Conservation (phyloP, 2,888 invertebrate genomes). For the Parelbella ahira region DNA sequence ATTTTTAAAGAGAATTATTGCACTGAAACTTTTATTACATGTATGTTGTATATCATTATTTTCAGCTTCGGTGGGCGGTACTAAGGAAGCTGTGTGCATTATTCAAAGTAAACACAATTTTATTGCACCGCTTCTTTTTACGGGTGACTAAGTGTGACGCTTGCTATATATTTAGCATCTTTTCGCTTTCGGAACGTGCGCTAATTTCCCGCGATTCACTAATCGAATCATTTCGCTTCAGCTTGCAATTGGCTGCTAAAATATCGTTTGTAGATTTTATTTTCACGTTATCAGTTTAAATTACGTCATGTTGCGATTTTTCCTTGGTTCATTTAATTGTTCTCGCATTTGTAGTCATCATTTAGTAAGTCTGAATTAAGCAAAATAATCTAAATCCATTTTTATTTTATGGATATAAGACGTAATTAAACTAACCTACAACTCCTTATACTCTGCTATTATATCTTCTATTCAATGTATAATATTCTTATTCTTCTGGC, state of each 20-base stretch:
- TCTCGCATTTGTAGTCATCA: not conserved
- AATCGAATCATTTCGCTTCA: conserved; percentile 54
- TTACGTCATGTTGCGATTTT: not conserved
- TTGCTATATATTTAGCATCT: conserved; percentile 67
- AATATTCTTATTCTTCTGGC: too few species aligned
- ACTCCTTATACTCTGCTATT: too few species aligned
- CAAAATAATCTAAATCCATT: too few species aligned
- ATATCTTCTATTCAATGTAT: too few species aligned
- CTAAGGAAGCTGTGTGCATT: conserved; percentile 65
- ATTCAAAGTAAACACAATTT: conserved; percentile 70
- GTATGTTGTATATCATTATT: conserved; percentile 33
- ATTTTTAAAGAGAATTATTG: conserved; percentile 1
- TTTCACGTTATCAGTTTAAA: conserved; percentile 2
- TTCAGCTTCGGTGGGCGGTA: conserved; percentile 79
- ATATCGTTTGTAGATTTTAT: conserved; percentile 7
- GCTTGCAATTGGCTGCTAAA: conserved; percentile 33
- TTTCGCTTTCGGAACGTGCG: conserved; percentile 46
- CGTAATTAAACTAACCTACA: too few species aligned
- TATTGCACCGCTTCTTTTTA: conserved; percentile 57
- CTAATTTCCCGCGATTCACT: conserved; percentile 62
- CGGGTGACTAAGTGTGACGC: conserved; percentile 60
- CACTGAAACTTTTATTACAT: conserved; percentile 18
- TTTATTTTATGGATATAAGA: too few species aligned
- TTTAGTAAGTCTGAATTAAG: too few species aligned
- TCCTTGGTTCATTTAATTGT: not conserved